Conservation (phyloP, 1,140 invertebrate species). For the Lucilia cuprina region DNA sequence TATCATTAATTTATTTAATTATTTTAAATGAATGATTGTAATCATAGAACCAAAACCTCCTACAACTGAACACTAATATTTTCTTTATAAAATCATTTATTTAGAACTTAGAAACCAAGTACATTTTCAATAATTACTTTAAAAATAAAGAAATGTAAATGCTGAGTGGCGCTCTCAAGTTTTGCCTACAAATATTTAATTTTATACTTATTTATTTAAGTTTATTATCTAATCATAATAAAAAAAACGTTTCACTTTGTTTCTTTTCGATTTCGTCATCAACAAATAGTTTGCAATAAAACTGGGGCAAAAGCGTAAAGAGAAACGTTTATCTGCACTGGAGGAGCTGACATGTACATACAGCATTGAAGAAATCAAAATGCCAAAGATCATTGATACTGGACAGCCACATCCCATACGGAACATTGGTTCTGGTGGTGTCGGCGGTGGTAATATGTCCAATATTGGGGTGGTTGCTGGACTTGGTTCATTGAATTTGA, state of each 20-base stretch:
- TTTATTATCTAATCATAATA: conserved; percentile 4
- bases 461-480: conserved; percentile 21
- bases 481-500: conserved; percentile 31
- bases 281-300: conserved; percentile 68
- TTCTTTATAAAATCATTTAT: too few relatives aligned
- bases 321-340: conserved; percentile 65
- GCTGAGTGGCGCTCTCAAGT: too few relatives aligned
- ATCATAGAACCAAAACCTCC: too few relatives aligned
- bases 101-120: not conserved
- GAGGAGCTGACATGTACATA: conserved; percentile 62
- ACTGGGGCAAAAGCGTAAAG: conserved; percentile 68
- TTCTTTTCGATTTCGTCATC: conserved; percentile 17
- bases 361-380: conserved; percentile 66
- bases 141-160: not conserved
- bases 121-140: not conserved
- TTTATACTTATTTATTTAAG: conserved; percentile 2
- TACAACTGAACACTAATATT: too few relatives aligned
- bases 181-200: not conserved
- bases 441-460: not conserved
- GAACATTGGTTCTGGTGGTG: conserved; percentile 18
- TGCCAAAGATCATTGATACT: conserved; percentile 67
- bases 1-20: too few relatives aligned
- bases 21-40: too few relatives aligned
- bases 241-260: conserved; percentile 31
- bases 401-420: conserved; percentile 66